These are phyloP conservation scores for Hydraecia micacea DNA, from an alignment of 2,888 invertebrate species.

Conservation along the genomic window DNA sequence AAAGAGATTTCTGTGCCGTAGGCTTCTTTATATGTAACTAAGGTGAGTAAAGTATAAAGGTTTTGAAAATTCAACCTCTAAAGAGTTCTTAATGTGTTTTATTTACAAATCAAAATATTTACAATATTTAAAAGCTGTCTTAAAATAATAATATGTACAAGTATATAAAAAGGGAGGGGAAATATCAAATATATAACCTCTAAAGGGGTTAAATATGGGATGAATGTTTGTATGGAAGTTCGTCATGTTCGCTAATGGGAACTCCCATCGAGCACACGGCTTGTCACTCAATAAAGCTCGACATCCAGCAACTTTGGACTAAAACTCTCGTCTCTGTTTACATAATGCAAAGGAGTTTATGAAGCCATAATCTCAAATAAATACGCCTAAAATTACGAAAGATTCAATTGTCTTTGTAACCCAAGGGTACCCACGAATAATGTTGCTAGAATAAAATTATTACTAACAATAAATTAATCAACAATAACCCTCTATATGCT, in stretches of 20 bases:
- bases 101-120: too few species aligned
- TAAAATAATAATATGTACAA: too few species aligned
- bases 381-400: conserved; percentile 9
- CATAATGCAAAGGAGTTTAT: background rate
- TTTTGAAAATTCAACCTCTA: background rate
- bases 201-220: too few species aligned
- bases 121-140: too few species aligned
- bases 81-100: too few species aligned
- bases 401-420: conserved; percentile 4
- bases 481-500: background rate
- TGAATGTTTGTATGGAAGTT: background rate
- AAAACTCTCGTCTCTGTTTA: conserved; percentile 9
- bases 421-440: background rate
- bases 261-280: background rate
- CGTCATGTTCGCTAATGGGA: background rate
- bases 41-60: background rate
- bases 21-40: too few species aligned
- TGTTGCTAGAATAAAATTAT: background rate
- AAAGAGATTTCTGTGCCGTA: too few species aligned
- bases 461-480: background rate
- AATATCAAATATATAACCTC: too few species aligned
- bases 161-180: too few species aligned
- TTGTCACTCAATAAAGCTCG: background rate
- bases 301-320: background rate
- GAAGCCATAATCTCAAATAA: conserved; percentile 21